Percentiles rank a stretch among this genome's conserved stretches.
Conservation (phyloP, 37 sponge, comb jelly and placozoan species). For the Beroe forskalii region DNA sequence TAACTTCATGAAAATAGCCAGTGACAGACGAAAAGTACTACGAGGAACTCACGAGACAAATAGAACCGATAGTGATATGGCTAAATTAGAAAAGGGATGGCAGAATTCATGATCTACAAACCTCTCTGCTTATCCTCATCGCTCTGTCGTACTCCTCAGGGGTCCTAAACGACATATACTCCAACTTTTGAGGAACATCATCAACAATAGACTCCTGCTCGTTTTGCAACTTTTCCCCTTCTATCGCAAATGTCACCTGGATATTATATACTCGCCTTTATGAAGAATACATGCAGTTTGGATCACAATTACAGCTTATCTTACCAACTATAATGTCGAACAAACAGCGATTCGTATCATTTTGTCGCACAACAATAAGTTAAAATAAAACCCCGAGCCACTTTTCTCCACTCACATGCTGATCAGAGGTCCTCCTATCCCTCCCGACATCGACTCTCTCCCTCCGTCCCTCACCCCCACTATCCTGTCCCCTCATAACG, state of each 20-base stretch:
- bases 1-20: no score
- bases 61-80: no score
- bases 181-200: not conserved
- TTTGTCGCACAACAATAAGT: no score
- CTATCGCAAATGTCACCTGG: conserved; percentile 54
- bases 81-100: not conserved
- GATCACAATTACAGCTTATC: no score
- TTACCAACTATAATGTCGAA: no score
- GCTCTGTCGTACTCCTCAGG: conserved; percentile 32
- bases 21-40: no score
- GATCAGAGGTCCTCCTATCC: not conserved
- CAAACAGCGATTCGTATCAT: no score
- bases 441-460: not conserved
- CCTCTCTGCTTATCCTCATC: not conserved
- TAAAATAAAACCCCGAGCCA: no score
- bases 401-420: not conserved
- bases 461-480: not conserved
- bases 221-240: not conserved
- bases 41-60: no score
- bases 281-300: no score
- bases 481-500: no score
- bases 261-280: no score
- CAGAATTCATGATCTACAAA: not conserved
- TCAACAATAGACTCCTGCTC: not conserved
- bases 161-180: conserved; percentile 45